A percentile compares a stretch with the other conserved stretches of the same genome.
Conservation (phyloP, 1,140 invertebrate genomes). For the Pseudomyrmex pallidus region DNA sequence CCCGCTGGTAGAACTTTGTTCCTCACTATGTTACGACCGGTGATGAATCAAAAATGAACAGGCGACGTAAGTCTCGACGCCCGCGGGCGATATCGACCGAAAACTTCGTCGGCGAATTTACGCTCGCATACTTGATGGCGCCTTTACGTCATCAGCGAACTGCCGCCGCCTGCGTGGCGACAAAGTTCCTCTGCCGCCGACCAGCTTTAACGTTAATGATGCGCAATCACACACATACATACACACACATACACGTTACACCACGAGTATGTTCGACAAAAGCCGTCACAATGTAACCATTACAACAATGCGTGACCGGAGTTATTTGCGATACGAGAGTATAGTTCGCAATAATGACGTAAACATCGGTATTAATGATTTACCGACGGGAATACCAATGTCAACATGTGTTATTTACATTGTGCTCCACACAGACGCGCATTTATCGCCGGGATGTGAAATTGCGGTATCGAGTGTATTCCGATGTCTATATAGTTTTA, state of each 20-base stretch:
- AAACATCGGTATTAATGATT: constrained; percentile 32
- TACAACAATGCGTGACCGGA: neutral
- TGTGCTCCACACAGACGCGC: neutral
- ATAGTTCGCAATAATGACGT: neutral
- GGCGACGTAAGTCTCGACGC: constrained; percentile 56
- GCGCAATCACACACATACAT: constrained; percentile 27
- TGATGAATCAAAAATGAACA: constrained; percentile 62
- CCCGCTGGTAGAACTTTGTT: constrained; percentile 32
- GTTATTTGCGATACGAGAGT: neutral
- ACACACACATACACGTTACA: neutral
- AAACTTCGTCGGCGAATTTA: constrained; percentile 52
- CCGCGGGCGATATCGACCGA: constrained; percentile 50
- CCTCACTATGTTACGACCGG: constrained; percentile 37
- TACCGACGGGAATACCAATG: neutral
- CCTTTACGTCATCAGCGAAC: constrained; percentile 47
- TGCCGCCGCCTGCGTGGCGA: neutral
- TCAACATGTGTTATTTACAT: neutral
- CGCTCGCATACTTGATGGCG: constrained; percentile 56
- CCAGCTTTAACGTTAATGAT: constrained; percentile 45
- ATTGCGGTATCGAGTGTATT: neutral
- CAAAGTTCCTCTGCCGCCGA: constrained; percentile 30
- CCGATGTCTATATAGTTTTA: neutral
- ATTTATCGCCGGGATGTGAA: neutral
- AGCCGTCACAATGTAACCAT: constrained; percentile 4
- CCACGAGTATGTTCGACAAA: neutral